A percentile compares a stretch with the other conserved stretches of the same genome.
phyloP scores from a whole-genome alignment of 1,140 invertebrate genomes.

The Drosophila biarmipes region DNA sequence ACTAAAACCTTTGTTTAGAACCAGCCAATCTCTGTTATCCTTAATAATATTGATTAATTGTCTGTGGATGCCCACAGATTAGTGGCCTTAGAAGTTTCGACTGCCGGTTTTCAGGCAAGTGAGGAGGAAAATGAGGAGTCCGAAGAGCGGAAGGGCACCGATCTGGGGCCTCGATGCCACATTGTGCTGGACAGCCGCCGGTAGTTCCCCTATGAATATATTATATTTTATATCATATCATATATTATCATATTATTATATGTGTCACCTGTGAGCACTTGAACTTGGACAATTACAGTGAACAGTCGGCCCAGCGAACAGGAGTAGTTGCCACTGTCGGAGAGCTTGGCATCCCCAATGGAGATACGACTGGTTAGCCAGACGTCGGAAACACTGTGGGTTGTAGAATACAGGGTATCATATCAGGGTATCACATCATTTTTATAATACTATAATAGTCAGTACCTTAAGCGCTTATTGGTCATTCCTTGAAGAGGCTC shows the following conservation, averaged over 20 bases:
- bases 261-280: conserved; percentile 83
- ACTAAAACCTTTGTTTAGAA: conserved; percentile 2
- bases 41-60: conserved; percentile 36
- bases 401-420: too few species aligned
- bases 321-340: conserved; percentile 84
- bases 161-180: conserved; percentile 27
- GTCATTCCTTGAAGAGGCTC: conserved; percentile 57
- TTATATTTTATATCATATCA: background rate
- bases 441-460: conserved; percentile 17
- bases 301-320: conserved; percentile 83
- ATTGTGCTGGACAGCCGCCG: conserved; percentile 84
- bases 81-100: conserved; percentile 1
- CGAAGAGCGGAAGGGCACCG: conserved; percentile 19
- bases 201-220: conserved; percentile 75
- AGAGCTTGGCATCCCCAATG: conserved; percentile 80
- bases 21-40: conserved; percentile 4
- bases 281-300: conserved; percentile 84
- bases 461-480: conserved; percentile 72
- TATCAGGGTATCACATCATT: too few species aligned
- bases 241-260: background rate
- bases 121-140: conserved; percentile 34
- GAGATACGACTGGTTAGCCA: conserved; percentile 81
- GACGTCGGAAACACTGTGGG: conserved; percentile 78
- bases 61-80: conserved; percentile 22
- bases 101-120: conserved; percentile 13